Conservation (phyloP, 2,888 invertebrate species). For the Leptinotarsa juncta region DNA sequence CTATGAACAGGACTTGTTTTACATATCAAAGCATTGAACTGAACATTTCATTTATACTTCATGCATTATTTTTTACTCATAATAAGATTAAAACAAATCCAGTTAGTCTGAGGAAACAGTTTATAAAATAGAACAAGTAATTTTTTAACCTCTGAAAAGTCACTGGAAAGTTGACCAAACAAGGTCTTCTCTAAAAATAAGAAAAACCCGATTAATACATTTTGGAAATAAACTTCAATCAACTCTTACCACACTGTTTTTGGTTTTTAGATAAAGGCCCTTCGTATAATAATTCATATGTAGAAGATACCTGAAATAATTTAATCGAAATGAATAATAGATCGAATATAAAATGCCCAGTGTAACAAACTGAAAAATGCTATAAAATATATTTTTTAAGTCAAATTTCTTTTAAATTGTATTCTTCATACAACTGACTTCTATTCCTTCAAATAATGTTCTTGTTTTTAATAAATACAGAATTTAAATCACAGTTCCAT, state of each 20-base stretch:
- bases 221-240: not conserved
- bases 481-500: too few species aligned
- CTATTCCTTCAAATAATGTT: too few species aligned
- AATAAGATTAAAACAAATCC: not conserved
- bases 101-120: not conserved
- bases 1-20: too few species aligned
- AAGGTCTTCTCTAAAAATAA: conserved; percentile 45
- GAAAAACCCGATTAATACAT: conserved; percentile 13
- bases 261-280: conserved; percentile 21
- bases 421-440: too few species aligned
- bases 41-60: too few species aligned
- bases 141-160: conserved; percentile 39
- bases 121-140: not conserved
- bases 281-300: conserved; percentile 50
- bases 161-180: conserved; percentile 47
- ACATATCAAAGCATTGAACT: too few species aligned
- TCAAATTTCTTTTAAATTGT: too few species aligned
- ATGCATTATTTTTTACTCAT: too few species aligned
- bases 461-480: too few species aligned
- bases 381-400: too few species aligned
- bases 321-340: not conserved
- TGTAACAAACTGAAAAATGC: too few species aligned
- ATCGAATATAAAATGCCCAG: not conserved
- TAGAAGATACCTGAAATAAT: conserved; percentile 47
- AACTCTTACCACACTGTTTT: conserved; percentile 37